A percentile compares a stretch with the other conserved stretches of the same genome.
Conservation (phyloP, 2,888 invertebrate genomes). For the Luffia ferchaultella region DNA sequence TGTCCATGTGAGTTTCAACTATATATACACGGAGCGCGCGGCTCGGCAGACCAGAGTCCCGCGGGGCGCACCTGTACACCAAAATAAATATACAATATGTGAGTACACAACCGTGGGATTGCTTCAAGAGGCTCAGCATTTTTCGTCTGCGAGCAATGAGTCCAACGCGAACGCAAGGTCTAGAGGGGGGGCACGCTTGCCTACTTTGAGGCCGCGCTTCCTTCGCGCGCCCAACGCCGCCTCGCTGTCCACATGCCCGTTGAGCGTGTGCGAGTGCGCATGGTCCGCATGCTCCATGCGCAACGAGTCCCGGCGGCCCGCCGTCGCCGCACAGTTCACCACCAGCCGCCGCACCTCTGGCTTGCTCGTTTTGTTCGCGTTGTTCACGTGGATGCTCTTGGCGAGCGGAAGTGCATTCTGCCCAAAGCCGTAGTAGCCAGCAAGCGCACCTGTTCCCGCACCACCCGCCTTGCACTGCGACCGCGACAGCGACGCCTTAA, state of each 20-base stretch:
- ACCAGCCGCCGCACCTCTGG: slow-evolving; percentile 58
- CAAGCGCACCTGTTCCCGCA: slow-evolving; percentile 19
- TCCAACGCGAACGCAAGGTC: slow-evolving; percentile 54
- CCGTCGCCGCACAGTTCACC: slow-evolving; percentile 44
- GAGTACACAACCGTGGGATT: slow-evolving; percentile 51
- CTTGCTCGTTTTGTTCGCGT: slow-evolving; percentile 46
- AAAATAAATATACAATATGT: slow-evolving; percentile 58
- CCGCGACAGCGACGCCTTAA: slow-evolving; percentile 51
- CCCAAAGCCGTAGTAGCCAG: slow-evolving; percentile 43
- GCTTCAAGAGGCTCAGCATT: slow-evolving; percentile 43
- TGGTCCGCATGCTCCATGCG: background rate
- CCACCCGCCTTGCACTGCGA: slow-evolving; percentile 34
- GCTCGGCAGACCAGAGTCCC: too few species aligned
- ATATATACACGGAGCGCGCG: too few species aligned
- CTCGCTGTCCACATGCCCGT: slow-evolving; percentile 28
- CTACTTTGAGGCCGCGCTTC: slow-evolving; percentile 15
- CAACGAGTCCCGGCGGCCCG: slow-evolving; percentile 12
- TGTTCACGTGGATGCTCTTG: slow-evolving; percentile 50
- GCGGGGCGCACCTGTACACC: slow-evolving; percentile 50
- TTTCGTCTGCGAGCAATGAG: slow-evolving; percentile 57
- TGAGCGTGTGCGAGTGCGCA: slow-evolving; percentile 23
- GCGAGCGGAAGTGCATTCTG: slow-evolving; percentile 42
- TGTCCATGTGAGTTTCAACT: too few species aligned
- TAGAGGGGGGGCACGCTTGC: slow-evolving; percentile 29
- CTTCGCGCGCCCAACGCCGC: slow-evolving; percentile 3